Evolutionary conservation across 2,888 invertebrate species (phyloP), one percentile per base, ranked within the genome.

Genomic region (Philonicus albiceps): DNA sequence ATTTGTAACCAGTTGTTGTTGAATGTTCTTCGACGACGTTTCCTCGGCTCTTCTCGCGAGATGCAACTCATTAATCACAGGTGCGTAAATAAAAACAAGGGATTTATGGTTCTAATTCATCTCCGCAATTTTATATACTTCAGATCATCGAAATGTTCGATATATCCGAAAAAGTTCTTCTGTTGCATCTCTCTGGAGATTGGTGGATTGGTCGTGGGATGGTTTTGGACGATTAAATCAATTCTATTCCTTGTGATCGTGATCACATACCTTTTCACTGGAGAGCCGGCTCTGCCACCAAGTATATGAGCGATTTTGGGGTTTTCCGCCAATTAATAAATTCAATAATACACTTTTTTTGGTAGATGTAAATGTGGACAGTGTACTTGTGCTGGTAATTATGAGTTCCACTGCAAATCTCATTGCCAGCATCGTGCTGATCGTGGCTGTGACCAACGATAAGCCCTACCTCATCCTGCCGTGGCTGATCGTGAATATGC

Each of bases 401-500:
- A 30, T 30, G 3, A 49, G 43, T 13, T 78, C 49, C 30, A 30
- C 7, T 2, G 49, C 22, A 5, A 53, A 78, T 5, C 49, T 78
- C 2, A 13, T 78, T 4, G 43, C 31, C 1, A 19, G 78, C 30
- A 2, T 78, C 0, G 13, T 78, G 0, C 76, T 86, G 22, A 55
- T 83, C 2, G 75, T 84, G 55, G 86, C 83, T 0, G 34, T 84
- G 2, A 49, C 11, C 19, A 86, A 49, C 8, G 22, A 73, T n/a
- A 76, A 73, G 30, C 80, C 75, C 11, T n/a, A 73, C 16, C 72
- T 83, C 34, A 27, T 86, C 4, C 53, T 86, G 30, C 86, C 86
- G 7, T 86, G 84, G 55, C 22, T 86, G 6, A 31, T 86, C 13
- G 37, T 75, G 30, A 86, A 86, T 11, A 83, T 86, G 37, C 8